Conservation (phyloP, 2,113 vertebrate species). For the Callipepla californica region DNA sequence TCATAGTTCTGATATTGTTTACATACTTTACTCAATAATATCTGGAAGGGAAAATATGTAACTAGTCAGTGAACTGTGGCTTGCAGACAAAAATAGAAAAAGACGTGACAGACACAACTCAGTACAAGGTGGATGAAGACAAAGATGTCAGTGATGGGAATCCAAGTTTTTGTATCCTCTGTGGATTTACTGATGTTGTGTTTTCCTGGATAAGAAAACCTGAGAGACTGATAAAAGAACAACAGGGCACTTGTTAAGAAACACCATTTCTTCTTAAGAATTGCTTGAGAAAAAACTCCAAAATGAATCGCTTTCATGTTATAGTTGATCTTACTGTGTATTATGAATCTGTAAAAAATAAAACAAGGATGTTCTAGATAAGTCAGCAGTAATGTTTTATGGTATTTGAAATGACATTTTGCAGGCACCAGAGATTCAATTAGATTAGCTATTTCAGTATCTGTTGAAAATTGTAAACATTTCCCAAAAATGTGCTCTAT, state of each 20-base stretch:
- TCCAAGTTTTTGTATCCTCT: not conserved
- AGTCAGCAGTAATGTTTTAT: conserved; percentile 38
- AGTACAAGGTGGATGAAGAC: not conserved
- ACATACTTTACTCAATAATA: not conserved
- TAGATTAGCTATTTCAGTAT: conserved; percentile 53
- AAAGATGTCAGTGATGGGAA: not conserved
- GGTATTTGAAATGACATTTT: conserved; percentile 43
- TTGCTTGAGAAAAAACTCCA: not conserved
- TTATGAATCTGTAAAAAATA: conserved; percentile 28
- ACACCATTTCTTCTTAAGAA: fast-evolving
- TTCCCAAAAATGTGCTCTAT: not conserved
- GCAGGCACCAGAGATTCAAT: conserved; percentile 53
- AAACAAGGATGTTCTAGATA: conserved; percentile 9
- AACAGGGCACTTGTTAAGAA: not conserved
- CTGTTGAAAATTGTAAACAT: conserved; percentile 24
- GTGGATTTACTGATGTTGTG: not conserved
- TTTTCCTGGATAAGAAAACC: not conserved
- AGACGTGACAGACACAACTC: not conserved
- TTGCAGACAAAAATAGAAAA: not conserved
- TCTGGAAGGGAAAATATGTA: not conserved
- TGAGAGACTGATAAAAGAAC: not conserved
- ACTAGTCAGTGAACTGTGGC: not conserved
- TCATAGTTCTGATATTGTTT: not conserved
- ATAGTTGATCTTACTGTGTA: not conserved
- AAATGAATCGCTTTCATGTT: not conserved